phyloP scores from a whole-genome alignment of 2,888 invertebrate species.

The Buathra laborator region DNA sequence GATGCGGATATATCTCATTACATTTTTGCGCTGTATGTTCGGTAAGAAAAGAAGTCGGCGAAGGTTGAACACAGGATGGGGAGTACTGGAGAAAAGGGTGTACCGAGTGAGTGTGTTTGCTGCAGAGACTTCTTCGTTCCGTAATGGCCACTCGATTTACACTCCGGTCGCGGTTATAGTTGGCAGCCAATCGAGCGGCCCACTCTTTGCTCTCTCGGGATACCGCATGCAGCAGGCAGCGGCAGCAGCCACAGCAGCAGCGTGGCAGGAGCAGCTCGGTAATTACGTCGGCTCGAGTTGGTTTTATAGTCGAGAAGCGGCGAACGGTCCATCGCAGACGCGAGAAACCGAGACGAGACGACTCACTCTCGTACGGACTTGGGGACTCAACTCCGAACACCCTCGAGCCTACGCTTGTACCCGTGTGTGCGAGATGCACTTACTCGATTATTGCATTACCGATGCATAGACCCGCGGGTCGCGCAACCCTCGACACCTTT shows the following conservation, averaged over 20 bases:
- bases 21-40: slow-evolving; percentile 50
- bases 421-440: slow-evolving; percentile 45
- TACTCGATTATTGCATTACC: slow-evolving; percentile 81
- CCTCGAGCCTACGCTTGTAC: slow-evolving; percentile 49
- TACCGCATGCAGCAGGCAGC: slow-evolving; percentile 75
- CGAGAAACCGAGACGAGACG: slow-evolving; percentile 75
- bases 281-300: slow-evolving; percentile 80
- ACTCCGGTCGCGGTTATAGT: slow-evolving; percentile 69
- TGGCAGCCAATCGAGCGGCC: slow-evolving; percentile 67
- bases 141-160: slow-evolving; percentile 79
- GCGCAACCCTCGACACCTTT: slow-evolving; percentile 53
- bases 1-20: slow-evolving; percentile 60
- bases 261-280: slow-evolving; percentile 79
- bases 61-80: slow-evolving; percentile 28
- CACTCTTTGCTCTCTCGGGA: slow-evolving; percentile 35
- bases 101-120: slow-evolving; percentile 9
- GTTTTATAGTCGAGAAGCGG: slow-evolving; percentile 80
- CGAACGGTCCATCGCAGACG: slow-evolving; percentile 62
- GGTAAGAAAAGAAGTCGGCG: slow-evolving; percentile 50
- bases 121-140: slow-evolving; percentile 57
- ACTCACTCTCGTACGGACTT: slow-evolving; percentile 73
- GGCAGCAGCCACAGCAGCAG: slow-evolving; percentile 77
- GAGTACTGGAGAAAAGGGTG: slow-evolving; percentile 8
- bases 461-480: slow-evolving; percentile 77
- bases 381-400: background rate